Conservation (phyloP, 2,113 vertebrate species). For the Serinus canaria region DNA sequence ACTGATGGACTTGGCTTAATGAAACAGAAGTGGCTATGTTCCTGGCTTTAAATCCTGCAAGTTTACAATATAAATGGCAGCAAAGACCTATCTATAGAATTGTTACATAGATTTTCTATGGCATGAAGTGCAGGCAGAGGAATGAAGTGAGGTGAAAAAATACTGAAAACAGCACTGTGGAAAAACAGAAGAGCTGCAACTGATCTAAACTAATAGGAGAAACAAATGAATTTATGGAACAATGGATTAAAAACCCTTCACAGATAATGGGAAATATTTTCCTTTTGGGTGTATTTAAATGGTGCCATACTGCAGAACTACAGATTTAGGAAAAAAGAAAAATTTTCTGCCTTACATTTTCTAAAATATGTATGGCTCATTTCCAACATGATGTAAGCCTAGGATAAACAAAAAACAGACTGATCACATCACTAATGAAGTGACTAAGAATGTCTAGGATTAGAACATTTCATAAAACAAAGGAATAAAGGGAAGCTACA, state of each 20-base stretch:
- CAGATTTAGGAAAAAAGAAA: constrained; percentile 18
- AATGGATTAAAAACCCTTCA: neutral
- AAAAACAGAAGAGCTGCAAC: neutral
- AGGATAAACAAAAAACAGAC: neutral
- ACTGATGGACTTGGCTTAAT: neutral
- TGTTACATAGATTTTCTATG: neutral
- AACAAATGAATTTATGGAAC: neutral
- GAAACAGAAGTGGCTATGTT: neutral
- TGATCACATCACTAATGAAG: neutral
- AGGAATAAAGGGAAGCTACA: neutral
- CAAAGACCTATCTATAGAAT: neutral
- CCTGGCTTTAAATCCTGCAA: neutral
- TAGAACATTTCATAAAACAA: constrained; percentile 19
- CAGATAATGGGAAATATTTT: neutral
- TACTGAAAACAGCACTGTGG: neutral
- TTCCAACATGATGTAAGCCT: neutral
- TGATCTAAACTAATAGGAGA: neutral
- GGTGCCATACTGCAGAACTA: neutral
- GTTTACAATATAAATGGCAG: neutral
- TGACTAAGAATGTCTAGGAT: neutral
- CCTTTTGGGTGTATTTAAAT: neutral
- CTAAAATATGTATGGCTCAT: constrained; percentile 14
- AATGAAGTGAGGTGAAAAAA: neutral
- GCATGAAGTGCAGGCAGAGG: neutral
- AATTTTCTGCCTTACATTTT: constrained; percentile 7